Conservation (phyloP, 2,888 invertebrate species). For the Nemurella pictetii region DNA sequence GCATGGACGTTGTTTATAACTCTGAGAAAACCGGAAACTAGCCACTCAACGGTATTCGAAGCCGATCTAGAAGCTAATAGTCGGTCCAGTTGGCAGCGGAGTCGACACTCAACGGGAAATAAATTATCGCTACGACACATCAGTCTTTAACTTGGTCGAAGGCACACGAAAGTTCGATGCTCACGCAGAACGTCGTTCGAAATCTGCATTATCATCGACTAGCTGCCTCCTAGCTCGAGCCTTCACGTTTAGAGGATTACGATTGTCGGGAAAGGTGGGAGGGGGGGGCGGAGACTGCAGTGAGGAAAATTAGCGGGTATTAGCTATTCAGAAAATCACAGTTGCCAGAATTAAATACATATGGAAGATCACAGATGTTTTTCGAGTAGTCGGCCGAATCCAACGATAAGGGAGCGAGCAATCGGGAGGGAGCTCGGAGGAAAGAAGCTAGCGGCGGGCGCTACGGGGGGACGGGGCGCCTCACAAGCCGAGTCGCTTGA, state of each 20-base stretch:
- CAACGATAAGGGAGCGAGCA: too few species aligned
- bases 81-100: not conserved
- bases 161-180: not conserved
- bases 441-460: not conserved
- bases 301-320: too few species aligned
- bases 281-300: not conserved
- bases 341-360: not conserved
- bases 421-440: not conserved
- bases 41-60: too few species aligned
- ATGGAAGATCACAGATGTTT: not conserved
- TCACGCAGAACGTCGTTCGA: not conserved
- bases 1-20: too few species aligned
- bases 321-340: too few species aligned
- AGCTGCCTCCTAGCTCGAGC: not conserved
- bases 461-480: not conserved
- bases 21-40: too few species aligned
- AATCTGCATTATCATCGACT: not conserved
- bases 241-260: not conserved
- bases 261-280: not conserved
- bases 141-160: not conserved
- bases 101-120: not conserved
- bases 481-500: constrained; percentile 41
- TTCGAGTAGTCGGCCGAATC: not conserved
- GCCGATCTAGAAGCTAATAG: too few species aligned
- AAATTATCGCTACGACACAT: not conserved